Base-by-base conservation (phyloP, 1,140 invertebrate species). In the Aporrectodea caliginosa region DNA sequence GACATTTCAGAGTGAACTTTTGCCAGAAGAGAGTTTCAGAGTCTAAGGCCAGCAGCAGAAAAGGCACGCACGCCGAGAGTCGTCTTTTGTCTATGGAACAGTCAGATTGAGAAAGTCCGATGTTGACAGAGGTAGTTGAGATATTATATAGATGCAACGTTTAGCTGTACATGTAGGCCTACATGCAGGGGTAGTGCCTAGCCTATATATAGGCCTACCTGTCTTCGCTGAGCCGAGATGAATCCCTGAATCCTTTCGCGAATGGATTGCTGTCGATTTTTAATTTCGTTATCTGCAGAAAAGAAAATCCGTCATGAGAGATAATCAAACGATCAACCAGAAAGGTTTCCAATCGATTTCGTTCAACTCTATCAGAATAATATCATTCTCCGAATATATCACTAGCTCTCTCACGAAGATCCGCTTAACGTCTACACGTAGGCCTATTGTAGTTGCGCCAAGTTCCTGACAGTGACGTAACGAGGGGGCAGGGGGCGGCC, bases 181-280 rank as follows among this genome's bases (percentile, higher is more conserved):
- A 58, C 43, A 58, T 58, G 22, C 22, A 58, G 22, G 6, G 22
- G 43, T 22, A 12, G 43, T 58, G 43, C 43, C 6, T 22, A 58
- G 43, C 6, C 6, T 58, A 58, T 22, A 58, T 58, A 22, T 58
- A 58, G 43, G 43, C 6, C 6, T 12, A 58, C 43, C 43, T 58
- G 6, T 58, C 43, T 58, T 98, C 95, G 73, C 95, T 96, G 79
- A 98, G 91, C 84, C 95, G 91, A 73, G 95, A 96, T 70, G 95
- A 97, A 89, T 97, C 95, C 75, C 95, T 91, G 87, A 97, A 97
- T 80, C 95, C 95, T 90, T 97, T 97, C 71, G 95, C 95, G 87
- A 97, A 97, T 79, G 95, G 95, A 91, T 97, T 97, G 89, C 94
- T 95, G 90, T 97, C 95, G 86, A 97, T 97, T 91, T 97, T 97